phyloP scores from a whole-genome alignment of 2,113 vertebrate species.

The Caretta caretta region DNA sequence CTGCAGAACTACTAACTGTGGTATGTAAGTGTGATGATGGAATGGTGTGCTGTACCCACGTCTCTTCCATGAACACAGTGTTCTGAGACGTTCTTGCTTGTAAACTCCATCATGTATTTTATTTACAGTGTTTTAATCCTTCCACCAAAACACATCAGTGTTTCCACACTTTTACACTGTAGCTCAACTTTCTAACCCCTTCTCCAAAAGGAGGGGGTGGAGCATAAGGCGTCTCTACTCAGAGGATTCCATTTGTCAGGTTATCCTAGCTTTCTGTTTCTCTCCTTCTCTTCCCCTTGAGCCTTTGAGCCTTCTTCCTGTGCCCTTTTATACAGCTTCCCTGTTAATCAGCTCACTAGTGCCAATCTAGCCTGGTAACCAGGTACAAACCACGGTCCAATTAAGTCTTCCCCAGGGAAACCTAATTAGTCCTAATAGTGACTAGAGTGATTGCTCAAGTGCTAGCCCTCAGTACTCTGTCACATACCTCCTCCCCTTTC shows the following conservation, averaged over 20 bases:
- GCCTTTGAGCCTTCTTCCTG: not conserved
- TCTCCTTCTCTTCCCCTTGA: not conserved
- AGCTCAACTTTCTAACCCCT: not conserved
- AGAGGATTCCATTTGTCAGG: not conserved
- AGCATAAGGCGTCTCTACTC: not conserved
- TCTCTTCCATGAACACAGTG: not conserved
- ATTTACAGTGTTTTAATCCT: not conserved
- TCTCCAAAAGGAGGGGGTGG: not conserved
- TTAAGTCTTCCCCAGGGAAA: not conserved
- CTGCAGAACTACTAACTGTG: not conserved
- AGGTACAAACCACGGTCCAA: not conserved
- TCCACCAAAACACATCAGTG: too few relatives aligned
- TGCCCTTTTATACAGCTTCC: not conserved
- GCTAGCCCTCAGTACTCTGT: not conserved
- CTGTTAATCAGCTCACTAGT: not conserved
- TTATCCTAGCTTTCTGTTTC: not conserved
- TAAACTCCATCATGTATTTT: not conserved
- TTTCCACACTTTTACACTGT: not conserved
- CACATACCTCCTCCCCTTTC: not conserved
- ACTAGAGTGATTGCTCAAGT: not conserved
- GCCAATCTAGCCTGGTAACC: not conserved
- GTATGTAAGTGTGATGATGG: not conserved
- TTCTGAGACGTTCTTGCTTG: too few relatives aligned
- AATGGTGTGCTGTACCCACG: not conserved
- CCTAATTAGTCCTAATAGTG: not conserved